Base-by-base conservation (phyloP, 1,140 invertebrate species). In the Hyles euphorbiae region DNA sequence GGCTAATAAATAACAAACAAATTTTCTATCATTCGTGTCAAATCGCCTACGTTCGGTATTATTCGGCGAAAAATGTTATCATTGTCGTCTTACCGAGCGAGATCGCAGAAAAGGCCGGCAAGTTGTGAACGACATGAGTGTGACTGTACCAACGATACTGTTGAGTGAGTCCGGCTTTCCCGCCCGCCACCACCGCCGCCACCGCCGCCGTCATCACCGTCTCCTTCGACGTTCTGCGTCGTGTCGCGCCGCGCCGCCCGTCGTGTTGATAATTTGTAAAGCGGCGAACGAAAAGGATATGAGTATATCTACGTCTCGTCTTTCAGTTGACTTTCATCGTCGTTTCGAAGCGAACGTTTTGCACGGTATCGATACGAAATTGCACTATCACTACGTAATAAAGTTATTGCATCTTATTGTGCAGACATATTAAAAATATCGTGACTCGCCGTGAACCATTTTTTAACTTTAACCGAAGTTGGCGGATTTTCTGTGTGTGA, bases 271-370 rank as follows among this genome's bases (percentile, higher is more conserved):
- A 83, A 85, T 80, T 82, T 83, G 82, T 81, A 72, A 81, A 81
- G 82, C 74, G 71, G 67, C 64, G 78, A 76, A 76, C 71, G 83
- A 88, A 82, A 86, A 82, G 81, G 83, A 86, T 82, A 76, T 82
- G 79, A 80, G 76, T 84, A 88, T 88, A 84, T 81, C 74, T 84
- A 83, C 75, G 78, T 86, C 83, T 87, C 85, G 83, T 83, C 83
- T 86, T 84, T 84, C 85, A 88, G 85, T 88, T 86, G 85, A 88
- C 85, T 88, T 88, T 88, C 81, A 83, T 86, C 85, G 78, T 79
- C 81, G 83, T 86, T 85, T 86, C 80, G 83, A 79, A 79, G 85
- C 72, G 81, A 88, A 86, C 85, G 85, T 84, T 86, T 86, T 76
- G 83, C 80, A 81, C 78, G 78, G 76, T 80, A 75, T 85, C 70